phyloP scores from a whole-genome alignment of 1,140 invertebrate species.

The Wasmannia auropunctata region DNA sequence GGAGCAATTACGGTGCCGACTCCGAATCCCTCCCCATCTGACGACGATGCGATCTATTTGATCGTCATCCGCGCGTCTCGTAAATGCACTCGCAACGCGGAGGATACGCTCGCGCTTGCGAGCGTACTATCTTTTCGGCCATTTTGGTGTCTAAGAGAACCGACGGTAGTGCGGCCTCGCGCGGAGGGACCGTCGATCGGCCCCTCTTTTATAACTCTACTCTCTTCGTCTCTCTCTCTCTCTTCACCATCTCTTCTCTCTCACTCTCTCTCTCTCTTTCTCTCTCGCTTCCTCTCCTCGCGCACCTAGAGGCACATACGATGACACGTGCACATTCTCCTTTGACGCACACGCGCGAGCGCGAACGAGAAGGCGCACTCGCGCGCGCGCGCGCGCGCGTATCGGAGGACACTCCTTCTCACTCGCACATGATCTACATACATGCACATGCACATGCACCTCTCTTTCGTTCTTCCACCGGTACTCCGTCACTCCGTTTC shows the following conservation, averaged over 20 bases:
- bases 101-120: constrained; percentile 41
- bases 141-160: constrained; percentile 76
- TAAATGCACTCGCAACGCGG: neutral
- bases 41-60: neutral
- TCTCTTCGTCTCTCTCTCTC: constrained; percentile 26
- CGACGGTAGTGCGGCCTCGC: constrained; percentile 62
- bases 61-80: neutral
- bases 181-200: constrained; percentile 58
- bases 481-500: constrained; percentile 16
- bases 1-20: neutral
- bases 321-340: constrained; percentile 74
- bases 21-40: neutral
- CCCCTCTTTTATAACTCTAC: constrained; percentile 50
- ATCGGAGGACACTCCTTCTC: constrained; percentile 21
- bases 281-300: constrained; percentile 22
- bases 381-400: constrained; percentile 41
- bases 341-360: constrained; percentile 60
- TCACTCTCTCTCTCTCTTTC: constrained; percentile 8
- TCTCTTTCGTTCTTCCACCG: constrained; percentile 33
- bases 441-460: constrained; percentile 39
- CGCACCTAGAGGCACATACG: constrained; percentile 68
- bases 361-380: constrained; percentile 48
- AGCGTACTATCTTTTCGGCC: constrained; percentile 73
- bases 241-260: constrained; percentile 27
- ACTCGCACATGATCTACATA: constrained; percentile 42